Percentiles rank a stretch among this genome's conserved stretches.
These are phyloP conservation scores for Tenodera sinensis DNA, from an alignment of 2,888 invertebrate species.

Conservation along the genomic window DNA sequence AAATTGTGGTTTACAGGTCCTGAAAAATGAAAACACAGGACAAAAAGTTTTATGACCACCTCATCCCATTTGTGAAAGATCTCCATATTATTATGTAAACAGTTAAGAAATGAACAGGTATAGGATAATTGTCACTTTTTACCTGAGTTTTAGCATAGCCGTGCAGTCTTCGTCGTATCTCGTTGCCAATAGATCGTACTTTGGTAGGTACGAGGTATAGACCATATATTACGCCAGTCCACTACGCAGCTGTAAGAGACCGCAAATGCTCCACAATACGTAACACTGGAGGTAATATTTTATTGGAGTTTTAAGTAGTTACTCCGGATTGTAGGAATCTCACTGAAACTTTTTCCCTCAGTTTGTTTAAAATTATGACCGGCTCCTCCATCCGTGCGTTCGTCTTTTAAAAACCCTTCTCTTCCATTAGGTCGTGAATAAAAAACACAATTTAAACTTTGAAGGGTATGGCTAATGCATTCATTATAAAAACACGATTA, in stretches of 20 bases:
- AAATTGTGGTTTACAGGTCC: too few relatives aligned
- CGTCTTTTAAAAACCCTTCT: neutral
- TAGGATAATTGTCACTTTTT: too few relatives aligned
- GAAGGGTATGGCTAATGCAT: neutral
- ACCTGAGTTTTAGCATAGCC: too few relatives aligned
- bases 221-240: too few relatives aligned
- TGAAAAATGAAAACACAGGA: too few relatives aligned
- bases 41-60: too few relatives aligned
- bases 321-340: neutral
- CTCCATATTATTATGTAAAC: too few relatives aligned
- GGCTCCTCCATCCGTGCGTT: neutral
- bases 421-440: neutral
- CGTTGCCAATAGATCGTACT: too few relatives aligned
- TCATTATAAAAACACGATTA: neutral
- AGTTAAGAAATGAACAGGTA: too few relatives aligned
- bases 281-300: neutral
- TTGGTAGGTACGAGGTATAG: too few relatives aligned
- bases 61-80: too few relatives aligned
- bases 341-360: neutral
- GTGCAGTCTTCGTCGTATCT: too few relatives aligned
- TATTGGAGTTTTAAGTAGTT: neutral
- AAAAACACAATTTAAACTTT: neutral
- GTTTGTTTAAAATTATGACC: neutral
- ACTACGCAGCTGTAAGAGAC: neutral
- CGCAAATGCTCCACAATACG: neutral